These are phyloP conservation scores for Tuta absoluta DNA, from an alignment of 2,888 invertebrate species.

Conservation along the genomic window DNA sequence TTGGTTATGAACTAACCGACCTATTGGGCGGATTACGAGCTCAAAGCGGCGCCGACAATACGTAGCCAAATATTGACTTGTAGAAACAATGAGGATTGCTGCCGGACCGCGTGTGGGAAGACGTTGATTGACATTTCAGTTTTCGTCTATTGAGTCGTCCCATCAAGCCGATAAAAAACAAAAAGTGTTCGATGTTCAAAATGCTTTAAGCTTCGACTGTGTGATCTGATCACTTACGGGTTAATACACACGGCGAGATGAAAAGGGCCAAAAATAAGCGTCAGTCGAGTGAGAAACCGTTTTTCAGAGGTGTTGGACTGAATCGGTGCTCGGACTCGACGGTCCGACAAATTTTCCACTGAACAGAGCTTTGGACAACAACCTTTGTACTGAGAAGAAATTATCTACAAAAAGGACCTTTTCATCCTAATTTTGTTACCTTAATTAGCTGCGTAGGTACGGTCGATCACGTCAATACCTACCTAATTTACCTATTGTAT, in stretches of 20 bases:
- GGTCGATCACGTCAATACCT: constrained; percentile 50
- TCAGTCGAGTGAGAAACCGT: constrained; percentile 73
- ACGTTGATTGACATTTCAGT: constrained; percentile 61
- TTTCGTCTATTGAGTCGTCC: constrained; percentile 33
- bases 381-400: constrained; percentile 76
- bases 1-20: constrained; percentile 62
- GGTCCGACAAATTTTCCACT: constrained; percentile 80
- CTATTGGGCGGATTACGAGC: constrained; percentile 68
- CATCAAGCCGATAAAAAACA: neutral
- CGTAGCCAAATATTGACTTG: constrained; percentile 79
- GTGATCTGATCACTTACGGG: constrained; percentile 55
- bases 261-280: constrained; percentile 79
- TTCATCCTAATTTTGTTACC: constrained; percentile 66
- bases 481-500: too few relatives aligned
- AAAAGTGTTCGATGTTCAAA: constrained; percentile 5
- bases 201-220: constrained; percentile 8
- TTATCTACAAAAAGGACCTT: constrained; percentile 70
- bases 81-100: constrained; percentile 71
- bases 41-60: constrained; percentile 72
- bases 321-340: constrained; percentile 71
- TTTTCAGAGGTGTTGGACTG: constrained; percentile 79
- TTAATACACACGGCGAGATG: constrained; percentile 71
- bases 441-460: constrained; percentile 50
- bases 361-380: constrained; percentile 70
- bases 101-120: constrained; percentile 57